Percentiles rank a stretch among this genome's conserved stretches.
These are phyloP conservation scores for Eulemur coronatus DNA, from an alignment of 2,797 vertebrate species.

Conservation along the genomic window DNA sequence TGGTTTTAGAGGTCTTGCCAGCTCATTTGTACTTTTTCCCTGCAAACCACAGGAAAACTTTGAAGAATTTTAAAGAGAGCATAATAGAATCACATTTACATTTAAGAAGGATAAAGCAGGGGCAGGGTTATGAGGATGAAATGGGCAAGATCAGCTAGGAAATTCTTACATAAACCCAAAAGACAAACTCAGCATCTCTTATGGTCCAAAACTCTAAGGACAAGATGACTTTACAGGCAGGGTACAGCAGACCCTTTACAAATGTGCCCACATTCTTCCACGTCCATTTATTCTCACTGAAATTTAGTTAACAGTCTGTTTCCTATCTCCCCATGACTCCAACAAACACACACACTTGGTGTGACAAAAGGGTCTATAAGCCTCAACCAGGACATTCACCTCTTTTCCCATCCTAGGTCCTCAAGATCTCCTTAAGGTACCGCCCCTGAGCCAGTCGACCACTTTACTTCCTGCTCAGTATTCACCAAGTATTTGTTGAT, in stretches of 20 bases:
- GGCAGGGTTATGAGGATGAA: not conserved
- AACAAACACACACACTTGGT: not conserved
- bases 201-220: not conserved
- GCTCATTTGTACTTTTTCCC: not conserved
- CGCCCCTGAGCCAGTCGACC: fast-evolving
- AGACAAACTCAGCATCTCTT: no score
- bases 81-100: not conserved
- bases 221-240: not conserved
- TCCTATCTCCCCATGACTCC: no score
- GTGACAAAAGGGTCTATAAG: not conserved
- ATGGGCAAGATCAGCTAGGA: not conserved
- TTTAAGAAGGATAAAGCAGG: not conserved
- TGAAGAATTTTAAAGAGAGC: not conserved
- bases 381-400: not conserved
- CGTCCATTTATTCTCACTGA: not conserved
- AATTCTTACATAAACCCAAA: not conserved
- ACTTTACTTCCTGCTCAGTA: not conserved
- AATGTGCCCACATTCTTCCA: not conserved
- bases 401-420: not conserved
- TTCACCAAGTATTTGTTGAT: not conserved
- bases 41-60: not conserved
- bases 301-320: not conserved
- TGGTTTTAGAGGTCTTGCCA: not conserved
- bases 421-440: not conserved
- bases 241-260: not conserved